Evolutionary conservation across 2,888 invertebrate species (phyloP).

Genomic region (Stramonita haemastoma): DNA sequence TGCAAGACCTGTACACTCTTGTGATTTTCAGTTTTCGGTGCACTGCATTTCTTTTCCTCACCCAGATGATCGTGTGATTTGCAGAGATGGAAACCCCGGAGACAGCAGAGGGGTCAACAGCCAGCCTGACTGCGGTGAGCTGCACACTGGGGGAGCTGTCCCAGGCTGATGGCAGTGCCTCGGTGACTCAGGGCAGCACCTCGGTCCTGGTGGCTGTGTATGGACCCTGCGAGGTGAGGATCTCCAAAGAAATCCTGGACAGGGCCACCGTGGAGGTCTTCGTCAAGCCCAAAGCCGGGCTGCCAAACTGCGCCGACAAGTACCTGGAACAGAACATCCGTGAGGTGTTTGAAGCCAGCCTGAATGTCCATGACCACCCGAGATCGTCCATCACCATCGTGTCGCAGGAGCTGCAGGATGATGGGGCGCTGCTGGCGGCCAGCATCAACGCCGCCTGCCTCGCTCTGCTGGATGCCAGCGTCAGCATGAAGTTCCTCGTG

Average conservation of each 20-base stretch:
- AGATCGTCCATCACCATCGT: slow-evolving; percentile 87
- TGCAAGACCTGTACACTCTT: neutral
- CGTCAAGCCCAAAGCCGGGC: slow-evolving; percentile 87
- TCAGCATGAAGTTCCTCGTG: slow-evolving; percentile 89
- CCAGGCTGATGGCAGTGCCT: slow-evolving; percentile 71
- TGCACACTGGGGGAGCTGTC: slow-evolving; percentile 66
- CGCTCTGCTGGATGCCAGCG: slow-evolving; percentile 88
- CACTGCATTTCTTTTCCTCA: neutral
- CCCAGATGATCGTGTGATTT: neutral
- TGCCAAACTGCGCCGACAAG: slow-evolving; percentile 85
- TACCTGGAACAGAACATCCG: slow-evolving; percentile 86
- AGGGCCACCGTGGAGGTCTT: slow-evolving; percentile 88
- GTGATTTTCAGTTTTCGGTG: too few species aligned
- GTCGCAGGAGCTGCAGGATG: slow-evolving; percentile 91
- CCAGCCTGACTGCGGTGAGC: slow-evolving; percentile 55
- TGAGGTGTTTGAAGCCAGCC: slow-evolving; percentile 87
- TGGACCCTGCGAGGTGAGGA: slow-evolving; percentile 88
- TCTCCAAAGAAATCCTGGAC: slow-evolving; percentile 86
- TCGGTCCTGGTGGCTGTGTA: slow-evolving; percentile 87
- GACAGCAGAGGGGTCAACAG: neutral
- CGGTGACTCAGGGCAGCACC: slow-evolving; percentile 83
- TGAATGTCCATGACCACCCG: slow-evolving; percentile 87
- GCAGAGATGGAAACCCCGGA: slow-evolving; percentile 37
- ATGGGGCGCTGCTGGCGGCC: slow-evolving; percentile 83
- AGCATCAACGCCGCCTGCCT: slow-evolving; percentile 90